Conservation (phyloP, 92 coral and sea anemone genomes). For the Umimayanthus chanpuru region DNA sequence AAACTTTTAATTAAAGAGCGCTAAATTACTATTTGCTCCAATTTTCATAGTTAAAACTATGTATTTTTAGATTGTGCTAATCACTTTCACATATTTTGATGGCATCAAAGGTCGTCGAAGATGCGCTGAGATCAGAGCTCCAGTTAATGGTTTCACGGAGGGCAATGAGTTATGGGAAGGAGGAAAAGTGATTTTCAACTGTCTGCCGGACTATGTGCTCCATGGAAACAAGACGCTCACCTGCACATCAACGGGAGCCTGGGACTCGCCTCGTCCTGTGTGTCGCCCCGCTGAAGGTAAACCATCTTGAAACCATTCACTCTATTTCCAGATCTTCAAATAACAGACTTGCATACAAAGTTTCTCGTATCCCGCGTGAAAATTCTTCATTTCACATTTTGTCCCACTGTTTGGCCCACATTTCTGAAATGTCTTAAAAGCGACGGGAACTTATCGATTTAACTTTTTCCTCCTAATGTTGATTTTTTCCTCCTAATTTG, state of each 20-base stretch:
- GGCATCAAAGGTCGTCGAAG: background rate
- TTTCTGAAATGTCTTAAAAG: background rate
- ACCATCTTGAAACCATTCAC: background rate
- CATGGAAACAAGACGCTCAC: background rate
- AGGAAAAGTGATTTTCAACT: background rate
- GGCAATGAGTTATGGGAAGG: background rate
- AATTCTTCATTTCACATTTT: background rate
- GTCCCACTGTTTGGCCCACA: background rate
- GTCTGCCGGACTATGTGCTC: background rate
- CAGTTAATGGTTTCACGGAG: background rate
- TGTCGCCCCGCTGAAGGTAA: conserved; percentile 7
- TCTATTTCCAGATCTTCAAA: no score
- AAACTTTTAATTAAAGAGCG: no score
- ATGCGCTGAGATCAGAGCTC: background rate
- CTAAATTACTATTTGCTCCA: no score
- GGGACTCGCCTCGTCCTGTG: background rate
- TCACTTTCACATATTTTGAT: no score
- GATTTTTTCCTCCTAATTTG: no score
- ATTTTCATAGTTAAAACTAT: no score
- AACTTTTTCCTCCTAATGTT: background rate
- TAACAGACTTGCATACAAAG: no score
- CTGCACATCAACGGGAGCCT: background rate
- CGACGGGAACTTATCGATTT: background rate
- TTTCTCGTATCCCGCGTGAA: background rate
- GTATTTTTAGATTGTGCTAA: no score